phyloP scores from a whole-genome alignment of 2,113 vertebrate species.

The Psilopsiagon aurifrons region DNA sequence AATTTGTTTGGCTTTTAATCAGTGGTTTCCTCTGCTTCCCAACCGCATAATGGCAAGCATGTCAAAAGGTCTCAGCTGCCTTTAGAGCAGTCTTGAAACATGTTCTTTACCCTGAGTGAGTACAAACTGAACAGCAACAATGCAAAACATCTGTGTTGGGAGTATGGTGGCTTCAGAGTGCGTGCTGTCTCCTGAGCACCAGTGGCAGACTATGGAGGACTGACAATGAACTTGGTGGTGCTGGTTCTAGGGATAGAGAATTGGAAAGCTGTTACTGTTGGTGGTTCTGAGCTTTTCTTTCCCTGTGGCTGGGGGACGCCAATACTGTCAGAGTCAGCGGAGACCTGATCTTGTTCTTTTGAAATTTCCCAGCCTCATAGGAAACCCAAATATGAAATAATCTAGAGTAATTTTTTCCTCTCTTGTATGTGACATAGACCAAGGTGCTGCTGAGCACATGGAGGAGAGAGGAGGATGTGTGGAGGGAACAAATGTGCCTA shows the following conservation, averaged over 20 bases:
- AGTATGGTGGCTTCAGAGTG: background rate
- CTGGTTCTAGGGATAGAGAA: background rate
- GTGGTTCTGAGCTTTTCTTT: background rate
- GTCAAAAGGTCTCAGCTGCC: constrained; percentile 3
- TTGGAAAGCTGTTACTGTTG: background rate
- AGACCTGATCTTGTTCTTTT: background rate
- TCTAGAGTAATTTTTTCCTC: background rate
- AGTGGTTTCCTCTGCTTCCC: background rate
- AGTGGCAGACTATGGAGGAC: background rate
- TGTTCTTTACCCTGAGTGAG: background rate
- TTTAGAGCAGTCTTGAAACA: background rate
- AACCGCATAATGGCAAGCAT: background rate
- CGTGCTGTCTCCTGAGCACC: background rate
- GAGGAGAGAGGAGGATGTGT: background rate
- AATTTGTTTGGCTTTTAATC: constrained; percentile 26
- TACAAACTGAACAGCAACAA: background rate
- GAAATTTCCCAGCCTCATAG: background rate
- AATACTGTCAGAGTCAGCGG: background rate
- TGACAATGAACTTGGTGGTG: background rate
- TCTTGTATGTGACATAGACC: background rate
- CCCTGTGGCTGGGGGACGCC: background rate
- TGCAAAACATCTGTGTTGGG: background rate
- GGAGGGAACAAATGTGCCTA: background rate
- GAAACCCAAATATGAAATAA: background rate
- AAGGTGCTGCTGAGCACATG: background rate